A percentile compares a stretch with the other conserved stretches of the same genome.
phyloP scores from a whole-genome alignment of 1,140 invertebrate species.

The Drosophila lacteicornis region DNA sequence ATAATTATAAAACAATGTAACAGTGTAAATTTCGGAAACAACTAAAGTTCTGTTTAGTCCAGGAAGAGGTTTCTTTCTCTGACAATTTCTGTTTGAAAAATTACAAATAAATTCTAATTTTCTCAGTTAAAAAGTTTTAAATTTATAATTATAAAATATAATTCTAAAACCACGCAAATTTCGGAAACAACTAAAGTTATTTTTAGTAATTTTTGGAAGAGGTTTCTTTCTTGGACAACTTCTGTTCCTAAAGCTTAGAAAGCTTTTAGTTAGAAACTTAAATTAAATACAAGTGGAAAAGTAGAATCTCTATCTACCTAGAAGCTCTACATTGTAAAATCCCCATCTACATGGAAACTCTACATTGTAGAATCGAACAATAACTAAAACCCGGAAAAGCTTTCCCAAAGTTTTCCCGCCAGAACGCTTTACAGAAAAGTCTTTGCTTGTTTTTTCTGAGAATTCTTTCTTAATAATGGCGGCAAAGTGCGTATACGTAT shows the following conservation, averaged over 20 bases:
- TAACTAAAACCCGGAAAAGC: constrained; percentile 1
- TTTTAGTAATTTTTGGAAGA: neutral
- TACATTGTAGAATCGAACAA: neutral
- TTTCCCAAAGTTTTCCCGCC: constrained; percentile 8
- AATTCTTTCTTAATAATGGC: constrained; percentile 11
- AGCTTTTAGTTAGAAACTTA: neutral
- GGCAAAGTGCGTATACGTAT: constrained; percentile 61
- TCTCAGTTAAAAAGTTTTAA: no score
- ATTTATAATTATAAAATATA: no score
- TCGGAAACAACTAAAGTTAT: neutral
- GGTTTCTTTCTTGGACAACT: neutral
- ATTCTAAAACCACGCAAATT: no score
- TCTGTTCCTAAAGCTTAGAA: neutral
- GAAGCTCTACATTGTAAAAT: neutral
- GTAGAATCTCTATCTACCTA: neutral
- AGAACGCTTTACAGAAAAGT: constrained; percentile 1
- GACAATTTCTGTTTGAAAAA: neutral
- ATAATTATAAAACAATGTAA: no score
- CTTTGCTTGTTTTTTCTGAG: constrained; percentile 5
- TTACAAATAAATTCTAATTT: no score
- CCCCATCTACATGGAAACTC: neutral
- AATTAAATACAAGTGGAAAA: neutral
- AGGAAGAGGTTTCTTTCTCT: neutral
- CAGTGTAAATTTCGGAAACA: no score
- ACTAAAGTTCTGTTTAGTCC: no score